Percentiles rank a stretch among this genome's conserved stretches.
Conservation (phyloP, 1,140 invertebrate species). For the Luehdorfia chinensis region DNA sequence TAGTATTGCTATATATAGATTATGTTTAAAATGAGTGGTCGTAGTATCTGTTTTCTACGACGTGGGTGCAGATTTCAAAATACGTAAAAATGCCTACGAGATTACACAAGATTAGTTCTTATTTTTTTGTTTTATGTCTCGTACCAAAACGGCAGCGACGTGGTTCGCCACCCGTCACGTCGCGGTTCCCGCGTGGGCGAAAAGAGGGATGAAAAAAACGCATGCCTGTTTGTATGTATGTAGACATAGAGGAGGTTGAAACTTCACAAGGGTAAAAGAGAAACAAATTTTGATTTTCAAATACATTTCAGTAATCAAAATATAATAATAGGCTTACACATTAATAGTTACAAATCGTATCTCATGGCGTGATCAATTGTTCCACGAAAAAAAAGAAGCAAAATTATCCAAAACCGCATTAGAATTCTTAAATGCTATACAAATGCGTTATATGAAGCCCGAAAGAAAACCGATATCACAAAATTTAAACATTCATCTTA, state of each 20-base stretch:
- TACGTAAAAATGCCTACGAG: no score
- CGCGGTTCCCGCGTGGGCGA: no score
- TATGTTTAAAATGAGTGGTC: no score
- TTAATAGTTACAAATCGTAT: conserved; percentile 74
- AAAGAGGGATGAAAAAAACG: no score
- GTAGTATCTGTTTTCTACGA: no score
- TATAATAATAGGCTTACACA: conserved; percentile 76
- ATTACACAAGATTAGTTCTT: no score
- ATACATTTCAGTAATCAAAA: conserved; percentile 77
- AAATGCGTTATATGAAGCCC: conserved; percentile 26
- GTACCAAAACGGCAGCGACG: no score
- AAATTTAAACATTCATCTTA: conserved; percentile 24
- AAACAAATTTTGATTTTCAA: conserved; percentile 62
- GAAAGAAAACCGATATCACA: conserved; percentile 25
- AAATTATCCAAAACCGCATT: conserved; percentile 19
- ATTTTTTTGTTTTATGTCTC: no score
- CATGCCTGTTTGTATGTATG: no score
- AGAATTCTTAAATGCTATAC: conserved; percentile 33
- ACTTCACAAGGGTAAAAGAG: conserved; percentile 23
- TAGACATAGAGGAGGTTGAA: neutral
- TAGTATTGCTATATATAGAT: no score
- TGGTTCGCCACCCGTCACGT: no score
- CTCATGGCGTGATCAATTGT: conserved; percentile 39
- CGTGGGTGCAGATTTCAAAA: no score
- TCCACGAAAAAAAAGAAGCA: conserved; percentile 29